Evolutionary conservation across 2,888 invertebrate genomes (phyloP).

Genomic region (Himalopsyche tibetana): DNA sequence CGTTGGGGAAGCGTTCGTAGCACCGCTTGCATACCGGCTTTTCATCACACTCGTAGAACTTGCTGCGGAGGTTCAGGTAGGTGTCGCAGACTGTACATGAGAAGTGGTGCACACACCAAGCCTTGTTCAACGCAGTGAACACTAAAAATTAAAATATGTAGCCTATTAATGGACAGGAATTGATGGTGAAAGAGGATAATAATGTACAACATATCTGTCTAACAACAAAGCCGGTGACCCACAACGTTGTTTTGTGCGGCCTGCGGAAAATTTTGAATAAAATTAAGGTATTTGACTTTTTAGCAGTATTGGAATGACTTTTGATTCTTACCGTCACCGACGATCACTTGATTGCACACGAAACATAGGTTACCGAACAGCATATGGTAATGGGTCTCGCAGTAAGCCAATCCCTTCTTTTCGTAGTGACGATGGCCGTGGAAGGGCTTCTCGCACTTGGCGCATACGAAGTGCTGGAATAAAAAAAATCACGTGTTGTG

Average conservation of each 20-base stretch:
- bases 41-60: conserved; percentile 99
- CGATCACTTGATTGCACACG: conserved; percentile 98
- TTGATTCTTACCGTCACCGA: conserved; percentile 90
- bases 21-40: conserved; percentile 99
- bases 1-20: conserved; percentile 96
- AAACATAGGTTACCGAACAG: conserved; percentile 99
- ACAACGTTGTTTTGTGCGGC: too few relatives aligned
- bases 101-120: conserved; percentile 99
- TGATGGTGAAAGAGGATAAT: too few relatives aligned
- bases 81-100: conserved; percentile 98
- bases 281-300: too few relatives aligned
- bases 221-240: too few relatives aligned
- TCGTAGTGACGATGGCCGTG: conserved; percentile 99
- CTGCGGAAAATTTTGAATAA: too few relatives aligned
- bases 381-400: conserved; percentile 99
- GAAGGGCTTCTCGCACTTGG: conserved; percentile 99
- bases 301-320: too few relatives aligned
- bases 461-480: conserved; percentile 97
- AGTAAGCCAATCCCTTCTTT: conserved; percentile 98
- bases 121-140: conserved; percentile 98
- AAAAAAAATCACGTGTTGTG: conserved; percentile 31
- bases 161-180: background rate
- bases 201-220: too few relatives aligned
- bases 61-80: conserved; percentile 96
- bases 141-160: conserved; percentile 76